phyloP scores from a whole-genome alignment of 1,140 invertebrate genomes.

The Sitobion miscanthi region DNA sequence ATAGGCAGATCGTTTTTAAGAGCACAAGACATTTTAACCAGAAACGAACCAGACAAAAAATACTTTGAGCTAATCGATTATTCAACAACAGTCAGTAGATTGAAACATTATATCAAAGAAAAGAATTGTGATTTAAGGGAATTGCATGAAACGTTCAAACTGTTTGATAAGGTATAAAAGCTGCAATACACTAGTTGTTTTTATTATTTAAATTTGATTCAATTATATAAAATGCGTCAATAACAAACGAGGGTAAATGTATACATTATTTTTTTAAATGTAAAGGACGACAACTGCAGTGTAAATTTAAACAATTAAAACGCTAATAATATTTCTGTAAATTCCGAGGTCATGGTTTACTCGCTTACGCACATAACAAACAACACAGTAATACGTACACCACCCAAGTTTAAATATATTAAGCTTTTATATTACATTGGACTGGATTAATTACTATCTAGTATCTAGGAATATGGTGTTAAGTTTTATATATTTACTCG shows the following conservation, averaged over 20 bases:
- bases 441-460: not conserved
- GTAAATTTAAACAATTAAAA: not conserved
- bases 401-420: not conserved
- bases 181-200: not conserved
- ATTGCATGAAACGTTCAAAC: not conserved
- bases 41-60: slow-evolving; percentile 1
- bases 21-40: not conserved
- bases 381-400: not conserved
- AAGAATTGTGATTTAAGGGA: not conserved
- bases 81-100: not conserved
- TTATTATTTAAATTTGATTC: not conserved
- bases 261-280: not conserved
- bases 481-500: not conserved
- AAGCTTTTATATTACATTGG: not conserved
- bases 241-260: not conserved
- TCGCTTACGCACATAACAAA: not conserved
- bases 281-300: not conserved
- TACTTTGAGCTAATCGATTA: not conserved
- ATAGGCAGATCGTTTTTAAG: not conserved
- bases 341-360: not conserved
- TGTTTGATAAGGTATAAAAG: slow-evolving; percentile 18
- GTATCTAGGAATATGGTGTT: not conserved
- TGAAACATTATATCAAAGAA: not conserved
- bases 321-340: not conserved
- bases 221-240: not conserved